Evolutionary conservation across 1,140 invertebrate species (phyloP), one percentile per base, ranked within the genome.

Genomic region (Drosophila neocordata): DNA sequence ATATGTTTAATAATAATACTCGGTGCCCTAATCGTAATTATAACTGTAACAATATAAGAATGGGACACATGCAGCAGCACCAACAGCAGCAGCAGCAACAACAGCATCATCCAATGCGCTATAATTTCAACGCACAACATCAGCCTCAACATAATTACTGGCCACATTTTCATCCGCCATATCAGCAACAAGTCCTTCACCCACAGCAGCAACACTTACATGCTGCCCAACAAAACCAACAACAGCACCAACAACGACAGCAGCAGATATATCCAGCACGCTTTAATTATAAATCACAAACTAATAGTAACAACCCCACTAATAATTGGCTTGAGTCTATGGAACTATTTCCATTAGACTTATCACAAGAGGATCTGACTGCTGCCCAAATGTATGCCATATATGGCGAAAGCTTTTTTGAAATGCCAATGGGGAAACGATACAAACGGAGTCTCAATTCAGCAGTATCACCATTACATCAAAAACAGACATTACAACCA

Each of bases 361-460:
- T 75, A 35, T 53, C 69, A 0, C 73, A 41, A 18, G 63, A 75
- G 31, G 56, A 74, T 53, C n/a, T 65, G 6, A 37, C 60, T 12
- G 68, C 72, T 1, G 55, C 68, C 1, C 73, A 75, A 48, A 59
- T 72, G 73, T 66, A 75, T 58, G 73, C 73, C 0, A 75, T 75
- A 24, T 31, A 75, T 38, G 73, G 73, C 13, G 69, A 75, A 12
- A 35, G 35, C 4, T 75, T 75, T 52, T 75, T 75, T 34, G 53
- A 75, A 31, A 72, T 71, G 73, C 58, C 73, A 9, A 75, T 67
- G 58, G 73, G 63, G 12, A 52, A 53, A 7, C 12, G 63, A 0
- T 75, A 75, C 35, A 57, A 34, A 0, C 62, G 34, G n/a, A 64
- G n/a, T 12, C 0, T 64, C 12, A 31, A 61, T 69, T 15, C 58